Conservation (phyloP, 1,140 invertebrate species). For the Drosophila fuyamai region DNA sequence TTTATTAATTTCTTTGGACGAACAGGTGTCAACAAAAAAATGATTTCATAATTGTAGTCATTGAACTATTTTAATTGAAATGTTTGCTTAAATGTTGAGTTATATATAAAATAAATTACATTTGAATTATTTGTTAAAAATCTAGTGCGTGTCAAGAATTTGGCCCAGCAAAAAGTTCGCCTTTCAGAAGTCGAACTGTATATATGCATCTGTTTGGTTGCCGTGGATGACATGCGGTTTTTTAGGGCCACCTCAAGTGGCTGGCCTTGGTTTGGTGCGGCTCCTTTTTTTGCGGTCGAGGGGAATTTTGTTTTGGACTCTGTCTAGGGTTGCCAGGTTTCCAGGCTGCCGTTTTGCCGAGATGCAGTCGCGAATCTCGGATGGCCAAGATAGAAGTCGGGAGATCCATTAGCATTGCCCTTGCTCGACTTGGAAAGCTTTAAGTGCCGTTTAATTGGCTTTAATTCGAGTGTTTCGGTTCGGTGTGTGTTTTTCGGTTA, state of each 20-base stretch:
- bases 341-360: too few relatives aligned
- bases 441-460: slow-evolving; percentile 59
- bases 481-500: slow-evolving; percentile 5
- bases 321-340: slow-evolving; percentile 19
- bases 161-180: not conserved
- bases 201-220: slow-evolving; percentile 41
- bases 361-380: not conserved
- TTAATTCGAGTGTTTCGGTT: slow-evolving; percentile 35
- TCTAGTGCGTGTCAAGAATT: not conserved
- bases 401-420: slow-evolving; percentile 26
- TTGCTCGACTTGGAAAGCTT: slow-evolving; percentile 35
- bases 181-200: not conserved
- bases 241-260: slow-evolving; percentile 71
- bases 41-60: not conserved
- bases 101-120: too few relatives aligned
- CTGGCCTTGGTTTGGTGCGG: slow-evolving; percentile 60
- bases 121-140: not conserved
- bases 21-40: not conserved
- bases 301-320: slow-evolving; percentile 29
- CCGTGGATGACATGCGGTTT: slow-evolving; percentile 67
- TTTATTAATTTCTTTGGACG: too few relatives aligned
- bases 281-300: slow-evolving; percentile 34
- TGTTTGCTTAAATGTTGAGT: too few relatives aligned
- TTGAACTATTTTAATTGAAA: too few relatives aligned
- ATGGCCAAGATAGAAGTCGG: slow-evolving; percentile 1